These are phyloP conservation scores for Tupaia tana DNA, from an alignment of 2,113 vertebrate genomes.

Conservation along the genomic window DNA sequence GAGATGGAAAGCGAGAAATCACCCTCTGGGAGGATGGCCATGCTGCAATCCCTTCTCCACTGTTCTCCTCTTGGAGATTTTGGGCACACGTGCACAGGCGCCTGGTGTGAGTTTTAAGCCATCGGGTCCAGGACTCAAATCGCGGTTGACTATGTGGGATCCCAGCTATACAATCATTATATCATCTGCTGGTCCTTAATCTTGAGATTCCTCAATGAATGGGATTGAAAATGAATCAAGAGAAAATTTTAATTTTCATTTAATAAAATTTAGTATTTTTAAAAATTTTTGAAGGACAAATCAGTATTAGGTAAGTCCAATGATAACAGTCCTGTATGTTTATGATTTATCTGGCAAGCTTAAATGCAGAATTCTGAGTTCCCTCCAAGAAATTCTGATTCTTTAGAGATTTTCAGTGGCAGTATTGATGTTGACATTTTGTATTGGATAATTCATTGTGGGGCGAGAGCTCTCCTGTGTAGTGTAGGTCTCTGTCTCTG, in stretches of 20 bases:
- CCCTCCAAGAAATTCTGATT: background rate
- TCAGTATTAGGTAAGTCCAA: background rate
- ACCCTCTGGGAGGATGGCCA: too few relatives aligned
- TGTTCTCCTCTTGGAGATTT: too few relatives aligned
- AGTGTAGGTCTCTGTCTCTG: background rate
- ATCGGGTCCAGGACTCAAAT: too few relatives aligned
- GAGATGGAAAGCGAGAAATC: too few relatives aligned
- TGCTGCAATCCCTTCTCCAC: too few relatives aligned
- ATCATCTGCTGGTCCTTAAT: too few relatives aligned
- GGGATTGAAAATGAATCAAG: background rate
- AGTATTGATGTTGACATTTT: background rate
- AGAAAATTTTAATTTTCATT: background rate
- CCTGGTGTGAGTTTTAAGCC: too few relatives aligned
- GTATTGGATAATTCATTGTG: background rate
- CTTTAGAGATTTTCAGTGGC: background rate
- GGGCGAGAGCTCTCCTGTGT: fast-evolving
- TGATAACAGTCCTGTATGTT: background rate
- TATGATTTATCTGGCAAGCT: background rate
- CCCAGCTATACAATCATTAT: too few relatives aligned
- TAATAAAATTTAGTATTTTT: background rate
- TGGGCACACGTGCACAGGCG: too few relatives aligned
- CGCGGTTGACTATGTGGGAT: too few relatives aligned
- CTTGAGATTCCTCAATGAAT: background rate
- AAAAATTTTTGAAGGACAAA: background rate
- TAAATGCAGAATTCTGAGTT: background rate